Evolutionary conservation across 2,888 invertebrate species (phyloP), one percentile per base, ranked within the genome.

Genomic region (Serripes groenlandicus): DNA sequence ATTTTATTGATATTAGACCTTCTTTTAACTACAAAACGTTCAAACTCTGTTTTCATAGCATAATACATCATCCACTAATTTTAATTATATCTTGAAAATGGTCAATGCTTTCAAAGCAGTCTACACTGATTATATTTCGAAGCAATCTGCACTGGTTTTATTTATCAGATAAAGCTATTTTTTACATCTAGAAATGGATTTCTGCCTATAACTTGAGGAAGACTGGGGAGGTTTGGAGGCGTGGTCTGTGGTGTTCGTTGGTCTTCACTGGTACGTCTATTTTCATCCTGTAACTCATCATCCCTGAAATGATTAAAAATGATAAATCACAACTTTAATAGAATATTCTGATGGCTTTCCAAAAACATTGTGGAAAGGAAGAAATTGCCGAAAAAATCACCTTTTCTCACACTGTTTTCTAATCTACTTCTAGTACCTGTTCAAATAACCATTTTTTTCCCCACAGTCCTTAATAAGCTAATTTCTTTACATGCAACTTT

Each of bases 141-240:
- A n/a, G n/a, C n/a, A n/a, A n/a, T n/a, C n/a, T n/a, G n/a, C n/a
- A n/a, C n/a, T n/a, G n/a, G n/a, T n/a, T n/a, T n/a, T n/a, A n/a
- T n/a, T n/a, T n/a, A n/a, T n/a, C n/a, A n/a, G n/a, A n/a, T n/a
- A n/a, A n/a, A n/a, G n/a, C n/a, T n/a, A n/a, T n/a, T n/a, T n/a
- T 89, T 91, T 87, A 95, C 95, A 95, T 98, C 98, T 78, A 98
- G 90, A 92, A 95, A 95, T 32, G 95, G 95, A 90, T 95, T 95
- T 78, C 81, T 83, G 26, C 91, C 91, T 21, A 88, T 68, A 37
- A 84, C 69, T 26, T 82, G 76, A 56, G 87, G 78, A 73, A 80
- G 76, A 69, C 75, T 78, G 58, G 76, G 79, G 18, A 81, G 66
- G 75, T 54, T 82, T 75, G 73, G 86, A 75, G 73, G 78, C 35